Evolutionary conservation across 2,888 invertebrate genomes (phyloP).

Genomic region (Platycheirus rosarum): DNA sequence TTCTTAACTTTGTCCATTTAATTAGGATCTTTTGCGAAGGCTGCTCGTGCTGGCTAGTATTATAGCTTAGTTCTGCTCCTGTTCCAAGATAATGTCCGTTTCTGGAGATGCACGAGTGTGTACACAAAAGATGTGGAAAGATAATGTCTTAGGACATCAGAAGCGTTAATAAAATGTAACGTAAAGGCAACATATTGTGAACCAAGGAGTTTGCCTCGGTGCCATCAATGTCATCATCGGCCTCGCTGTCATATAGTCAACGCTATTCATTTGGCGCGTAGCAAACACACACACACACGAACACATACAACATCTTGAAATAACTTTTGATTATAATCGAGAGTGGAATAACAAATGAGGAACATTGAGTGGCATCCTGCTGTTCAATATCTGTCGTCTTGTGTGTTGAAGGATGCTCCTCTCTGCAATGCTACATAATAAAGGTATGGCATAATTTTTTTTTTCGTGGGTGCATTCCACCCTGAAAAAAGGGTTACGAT

Average conservation of each 20-base stretch:
- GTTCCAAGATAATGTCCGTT: slow-evolving; percentile 41
- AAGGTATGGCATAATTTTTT: slow-evolving; percentile 31
- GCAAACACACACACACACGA: slow-evolving; percentile 20
- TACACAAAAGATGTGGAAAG: slow-evolving; percentile 43
- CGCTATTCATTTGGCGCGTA: slow-evolving; percentile 24
- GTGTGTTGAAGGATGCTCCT: slow-evolving; percentile 8
- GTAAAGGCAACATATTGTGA: slow-evolving; percentile 66
- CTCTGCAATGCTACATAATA: slow-evolving; percentile 12
- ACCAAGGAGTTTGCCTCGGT: slow-evolving; percentile 5
- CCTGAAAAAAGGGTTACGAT: slow-evolving; percentile 40
- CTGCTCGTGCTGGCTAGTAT: not conserved
- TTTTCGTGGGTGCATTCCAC: slow-evolving; percentile 21
- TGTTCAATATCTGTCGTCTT: slow-evolving; percentile 63
- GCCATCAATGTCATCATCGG: slow-evolving; percentile 13
- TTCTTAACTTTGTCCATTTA: slow-evolving; percentile 73
- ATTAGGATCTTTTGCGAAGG: slow-evolving; percentile 63
- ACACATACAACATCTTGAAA: slow-evolving; percentile 65
- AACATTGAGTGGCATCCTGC: slow-evolving; percentile 42
- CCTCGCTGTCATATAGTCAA: slow-evolving; percentile 6
- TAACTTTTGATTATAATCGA: slow-evolving; percentile 81
- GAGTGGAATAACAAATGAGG: slow-evolving; percentile 81
- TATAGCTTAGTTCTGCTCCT: not conserved
- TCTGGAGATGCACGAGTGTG: slow-evolving; percentile 26
- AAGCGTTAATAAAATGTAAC: slow-evolving; percentile 71
- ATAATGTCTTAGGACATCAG: slow-evolving; percentile 68